A percentile compares a stretch with the other conserved stretches of the same genome.
Conservation (phyloP, 1,140 invertebrate genomes). For the Aethina tumida region DNA sequence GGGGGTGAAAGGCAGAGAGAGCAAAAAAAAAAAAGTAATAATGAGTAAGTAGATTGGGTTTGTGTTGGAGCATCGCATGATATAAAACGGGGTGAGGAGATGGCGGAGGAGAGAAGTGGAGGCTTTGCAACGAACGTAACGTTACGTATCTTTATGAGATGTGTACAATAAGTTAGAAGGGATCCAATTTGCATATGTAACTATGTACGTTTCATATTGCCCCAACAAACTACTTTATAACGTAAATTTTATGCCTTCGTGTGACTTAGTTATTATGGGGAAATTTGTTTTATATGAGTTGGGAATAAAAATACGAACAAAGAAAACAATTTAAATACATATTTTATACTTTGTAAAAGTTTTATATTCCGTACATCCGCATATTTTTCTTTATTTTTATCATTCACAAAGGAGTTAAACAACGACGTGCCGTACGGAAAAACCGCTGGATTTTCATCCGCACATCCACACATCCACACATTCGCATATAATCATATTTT, state of each 20-base stretch:
- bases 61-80: no score
- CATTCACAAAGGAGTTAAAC: no score
- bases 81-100: not conserved
- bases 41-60: no score
- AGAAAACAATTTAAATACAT: not conserved
- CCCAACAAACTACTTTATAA: slow-evolving; percentile 12
- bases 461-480: no score
- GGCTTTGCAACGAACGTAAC: slow-evolving; percentile 19
- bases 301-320: slow-evolving; percentile 1
- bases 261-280: slow-evolving; percentile 12
- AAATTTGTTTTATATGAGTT: slow-evolving; percentile 5
- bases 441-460: no score
- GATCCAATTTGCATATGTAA: slow-evolving; percentile 32
- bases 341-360: slow-evolving; percentile 5
- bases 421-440: no score
- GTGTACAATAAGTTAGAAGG: slow-evolving; percentile 28
- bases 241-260: slow-evolving; percentile 16
- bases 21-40: no score
- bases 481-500: no score
- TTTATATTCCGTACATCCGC: no score
- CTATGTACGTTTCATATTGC: slow-evolving; percentile 26
- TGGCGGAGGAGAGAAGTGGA: slow-evolving; percentile 5
- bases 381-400: no score
- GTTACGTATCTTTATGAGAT: slow-evolving; percentile 25
- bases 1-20: no score